Percentiles rank a stretch among this genome's conserved stretches.
phyloP scores from a whole-genome alignment of 2,113 vertebrate genomes.

The Campylomormyrus numenius region DNA sequence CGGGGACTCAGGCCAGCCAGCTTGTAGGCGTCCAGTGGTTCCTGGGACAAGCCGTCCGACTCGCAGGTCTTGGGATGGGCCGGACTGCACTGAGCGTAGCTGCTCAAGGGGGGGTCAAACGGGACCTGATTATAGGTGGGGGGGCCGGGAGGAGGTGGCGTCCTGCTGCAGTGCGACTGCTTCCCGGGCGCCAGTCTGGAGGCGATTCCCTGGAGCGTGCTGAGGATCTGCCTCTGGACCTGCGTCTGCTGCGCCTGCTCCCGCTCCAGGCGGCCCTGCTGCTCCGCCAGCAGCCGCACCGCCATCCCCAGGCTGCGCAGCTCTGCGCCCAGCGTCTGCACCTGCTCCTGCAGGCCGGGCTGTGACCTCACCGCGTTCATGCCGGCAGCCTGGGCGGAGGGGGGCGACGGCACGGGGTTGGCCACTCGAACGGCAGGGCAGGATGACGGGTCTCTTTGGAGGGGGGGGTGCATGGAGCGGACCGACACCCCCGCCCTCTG shows the following conservation, averaged over 20 bases:
- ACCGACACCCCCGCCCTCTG: slow-evolving; percentile 40
- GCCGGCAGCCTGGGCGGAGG: slow-evolving; percentile 32
- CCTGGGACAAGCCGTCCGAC: slow-evolving; percentile 44
- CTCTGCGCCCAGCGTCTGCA: slow-evolving; percentile 60
- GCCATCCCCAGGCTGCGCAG: slow-evolving; percentile 61
- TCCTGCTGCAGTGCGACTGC: slow-evolving; percentile 43
- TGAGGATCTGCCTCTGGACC: slow-evolving; percentile 73
- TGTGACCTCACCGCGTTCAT: background rate
- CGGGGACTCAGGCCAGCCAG: slow-evolving; percentile 49
- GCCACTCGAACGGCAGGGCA: slow-evolving; percentile 51
- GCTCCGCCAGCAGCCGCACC: slow-evolving; percentile 61
- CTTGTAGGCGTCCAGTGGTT: slow-evolving; percentile 54
- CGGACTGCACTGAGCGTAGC: slow-evolving; percentile 53
- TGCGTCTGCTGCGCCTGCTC: slow-evolving; percentile 72
- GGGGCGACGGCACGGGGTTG: slow-evolving; percentile 29
- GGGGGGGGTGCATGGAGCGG: slow-evolving; percentile 35
- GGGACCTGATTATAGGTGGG: slow-evolving; percentile 55
- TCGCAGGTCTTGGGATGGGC: slow-evolving; percentile 47
- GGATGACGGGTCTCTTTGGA: slow-evolving; percentile 31
- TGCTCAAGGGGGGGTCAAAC: slow-evolving; percentile 35
- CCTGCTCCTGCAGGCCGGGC: slow-evolving; percentile 49
- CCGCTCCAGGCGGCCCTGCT: slow-evolving; percentile 61
- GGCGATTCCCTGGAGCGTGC: slow-evolving; percentile 63
- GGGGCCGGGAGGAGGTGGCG: slow-evolving; percentile 30
- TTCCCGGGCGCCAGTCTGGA: slow-evolving; percentile 46